phyloP scores from a whole-genome alignment of 1,140 invertebrate species.

The Belonocnema kinseyi region DNA sequence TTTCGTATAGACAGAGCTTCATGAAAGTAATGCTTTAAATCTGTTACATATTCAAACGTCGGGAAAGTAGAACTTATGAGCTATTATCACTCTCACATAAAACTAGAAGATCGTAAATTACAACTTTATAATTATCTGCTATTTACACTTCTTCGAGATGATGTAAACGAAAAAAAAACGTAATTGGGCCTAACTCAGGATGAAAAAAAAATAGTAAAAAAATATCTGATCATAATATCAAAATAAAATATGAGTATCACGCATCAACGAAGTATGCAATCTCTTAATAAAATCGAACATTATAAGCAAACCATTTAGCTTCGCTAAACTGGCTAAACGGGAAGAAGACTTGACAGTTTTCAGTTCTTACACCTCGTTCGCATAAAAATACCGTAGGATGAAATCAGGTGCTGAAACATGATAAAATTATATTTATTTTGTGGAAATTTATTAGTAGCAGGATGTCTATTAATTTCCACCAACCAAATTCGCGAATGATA shows the following conservation, averaged over 20 bases:
- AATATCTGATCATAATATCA: no score
- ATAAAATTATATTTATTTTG: neutral
- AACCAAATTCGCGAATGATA: no score
- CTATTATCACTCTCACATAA: neutral
- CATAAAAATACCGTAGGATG: constrained; percentile 33
- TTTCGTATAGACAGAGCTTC: no score
- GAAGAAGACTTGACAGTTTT: neutral
- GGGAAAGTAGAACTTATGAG: no score
- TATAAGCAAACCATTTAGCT: no score
- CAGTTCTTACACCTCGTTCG: neutral
- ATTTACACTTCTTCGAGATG: constrained; percentile 12
- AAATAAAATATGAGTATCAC: no score
- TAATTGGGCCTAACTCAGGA: neutral
- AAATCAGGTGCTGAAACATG: constrained; percentile 39
- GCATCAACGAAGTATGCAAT: no score
- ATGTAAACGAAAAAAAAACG: neutral
- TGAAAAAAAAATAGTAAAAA: neutral
- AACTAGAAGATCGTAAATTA: neutral
- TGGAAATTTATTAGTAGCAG: neutral
- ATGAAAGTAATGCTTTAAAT: no score
- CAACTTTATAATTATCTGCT: neutral
- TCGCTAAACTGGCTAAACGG: no score
- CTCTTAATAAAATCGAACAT: no score
- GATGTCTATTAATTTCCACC: no score
- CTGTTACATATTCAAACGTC: no score